Base-by-base conservation (phyloP, 2,113 vertebrate genomes). In the Salvator merianae region DNA sequence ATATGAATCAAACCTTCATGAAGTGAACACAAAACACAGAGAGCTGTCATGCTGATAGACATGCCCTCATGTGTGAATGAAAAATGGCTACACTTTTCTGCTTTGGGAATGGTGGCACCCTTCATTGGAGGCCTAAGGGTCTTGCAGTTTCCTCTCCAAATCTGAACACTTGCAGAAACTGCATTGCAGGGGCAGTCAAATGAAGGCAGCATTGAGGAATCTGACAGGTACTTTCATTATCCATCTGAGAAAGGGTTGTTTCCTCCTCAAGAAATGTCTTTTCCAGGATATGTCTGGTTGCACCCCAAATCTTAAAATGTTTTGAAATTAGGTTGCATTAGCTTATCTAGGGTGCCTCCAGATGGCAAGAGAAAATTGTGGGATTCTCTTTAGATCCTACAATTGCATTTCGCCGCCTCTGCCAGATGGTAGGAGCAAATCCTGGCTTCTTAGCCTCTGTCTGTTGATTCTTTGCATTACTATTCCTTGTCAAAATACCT, bases 311-410 rank as follows among this genome's bases (percentile, higher is more conserved):
- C 91, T 34, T 68, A 79, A 93, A 91, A 86, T 18, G 8, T 77
- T 78, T 72, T 86, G 73, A 88, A 88, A 83, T 92, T 71, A 82
- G 50, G 89, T 89, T 88, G 83, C 70, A 43, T 86, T 88, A 74
- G 81, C 79, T 90, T 75, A 53, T 88, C 92, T 86, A 53, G 70
- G 68, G 9, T 78, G n/a, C n/a, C n/a, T n/a, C n/a, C n/a, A n/a
- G n/a, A n/a, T n/a, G n/a, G n/a, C n/a, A n/a, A n/a, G n/a, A n/a
- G n/a, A n/a, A n/a, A n/a, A n/a, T n/a, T n/a, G n/a, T n/a, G n/a
- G n/a, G n/a, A n/a, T n/a, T n/a, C n/a, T n/a, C n/a, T n/a, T n/a
- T n/a, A n/a, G n/a, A n/a, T n/a, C n/a, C n/a, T n/a, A n/a, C n/a
- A n/a, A n/a, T n/a, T n/a, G n/a, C n/a, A n/a, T n/a, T n/a, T n/a